Base-by-base conservation (phyloP, 1,140 invertebrate genomes). In the Heliconius hewitsoni region DNA sequence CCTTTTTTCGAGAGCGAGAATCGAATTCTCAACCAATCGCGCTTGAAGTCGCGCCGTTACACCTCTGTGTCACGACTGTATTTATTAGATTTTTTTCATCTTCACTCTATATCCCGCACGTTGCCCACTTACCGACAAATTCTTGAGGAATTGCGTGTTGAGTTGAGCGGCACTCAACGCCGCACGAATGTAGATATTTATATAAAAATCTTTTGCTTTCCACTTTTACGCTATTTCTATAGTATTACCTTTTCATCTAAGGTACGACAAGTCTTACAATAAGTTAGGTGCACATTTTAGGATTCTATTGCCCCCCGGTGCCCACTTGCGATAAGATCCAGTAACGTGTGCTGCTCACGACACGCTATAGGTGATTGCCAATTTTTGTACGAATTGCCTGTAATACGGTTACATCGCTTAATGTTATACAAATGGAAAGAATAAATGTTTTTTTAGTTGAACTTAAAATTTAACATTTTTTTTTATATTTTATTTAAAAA, bases 251-350 rank as follows among this genome's bases (percentile, higher is more conserved):
- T 30, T 66, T 4, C 9, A 30, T 66, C 27, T 66, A 66, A 30
- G 60, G 60, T 66, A 66, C 23, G 4, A 82, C 39, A 73, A 34
- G 74, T 85, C 80, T 84, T 79, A 80, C 83, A 86, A 88, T 89
- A 87, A 87, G 85, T 88, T 84, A 89, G 80, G 52, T 81, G 81
- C 83, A 82, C 83, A 82, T 78, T 89, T 85, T 85, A 86, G 82
- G 27, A 77, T 80, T 78, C 80, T 87, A 93, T 89, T 85, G 85
- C 82, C 90, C 91, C 91, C 91, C 77, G n/a, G 87, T 84, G 91
- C 80, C 83, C 83, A 89, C 85, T 92, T 91, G n/a, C 82, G 80
- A 85, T 90, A 90, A 90, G 87, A 81, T 84, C 83, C 73, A 80
- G 86, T 89, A 87, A 85, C 80, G 83, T 82, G 81, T 86, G 85